Conservation (phyloP, 2,888 invertebrate genomes). For the Euplexia lucipara region DNA sequence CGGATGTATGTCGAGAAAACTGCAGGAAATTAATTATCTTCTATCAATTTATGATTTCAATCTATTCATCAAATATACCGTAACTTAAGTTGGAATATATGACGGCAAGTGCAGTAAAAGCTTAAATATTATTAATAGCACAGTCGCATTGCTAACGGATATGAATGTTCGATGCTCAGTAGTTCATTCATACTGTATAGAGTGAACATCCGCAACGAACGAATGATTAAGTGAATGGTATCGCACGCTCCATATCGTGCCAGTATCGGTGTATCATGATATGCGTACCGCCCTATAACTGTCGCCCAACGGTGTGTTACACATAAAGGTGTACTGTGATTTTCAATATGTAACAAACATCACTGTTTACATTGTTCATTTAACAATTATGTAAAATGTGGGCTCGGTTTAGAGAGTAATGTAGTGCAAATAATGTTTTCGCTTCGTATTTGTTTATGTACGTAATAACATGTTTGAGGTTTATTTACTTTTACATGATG, state of each 20-base stretch:
- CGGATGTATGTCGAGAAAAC: constrained; percentile 15
- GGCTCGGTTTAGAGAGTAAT: constrained; percentile 20
- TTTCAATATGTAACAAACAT: constrained; percentile 29
- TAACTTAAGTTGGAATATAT: constrained; percentile 22
- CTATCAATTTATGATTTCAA: constrained; percentile 35
- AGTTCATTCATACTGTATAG: constrained; percentile 55
- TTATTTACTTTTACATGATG: constrained; percentile 3
- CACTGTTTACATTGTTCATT: constrained; percentile 35
- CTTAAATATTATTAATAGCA: constrained; percentile 48
- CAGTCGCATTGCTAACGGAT: constrained; percentile 48
- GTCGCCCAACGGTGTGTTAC: constrained; percentile 45
- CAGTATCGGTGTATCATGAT: constrained; percentile 40
- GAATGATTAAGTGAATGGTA: constrained; percentile 60
- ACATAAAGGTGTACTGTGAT: constrained; percentile 36
- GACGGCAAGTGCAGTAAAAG: constrained; percentile 39
- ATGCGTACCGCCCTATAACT: constrained; percentile 51
- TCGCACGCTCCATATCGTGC: constrained; percentile 67
- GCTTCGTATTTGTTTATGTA: constrained; percentile 17
- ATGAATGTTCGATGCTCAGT: constrained; percentile 48
- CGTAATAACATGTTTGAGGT: background rate
- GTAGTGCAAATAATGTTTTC: constrained; percentile 21
- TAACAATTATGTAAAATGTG: constrained; percentile 28
- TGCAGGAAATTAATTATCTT: constrained; percentile 9
- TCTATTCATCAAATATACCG: constrained; percentile 32
- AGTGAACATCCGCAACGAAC: constrained; percentile 59